Evolutionary conservation across 2,797 vertebrate genomes (phyloP), one percentile per base, ranked within the genome.

Genomic region (Phrynocephalus guinanensis): DNA sequence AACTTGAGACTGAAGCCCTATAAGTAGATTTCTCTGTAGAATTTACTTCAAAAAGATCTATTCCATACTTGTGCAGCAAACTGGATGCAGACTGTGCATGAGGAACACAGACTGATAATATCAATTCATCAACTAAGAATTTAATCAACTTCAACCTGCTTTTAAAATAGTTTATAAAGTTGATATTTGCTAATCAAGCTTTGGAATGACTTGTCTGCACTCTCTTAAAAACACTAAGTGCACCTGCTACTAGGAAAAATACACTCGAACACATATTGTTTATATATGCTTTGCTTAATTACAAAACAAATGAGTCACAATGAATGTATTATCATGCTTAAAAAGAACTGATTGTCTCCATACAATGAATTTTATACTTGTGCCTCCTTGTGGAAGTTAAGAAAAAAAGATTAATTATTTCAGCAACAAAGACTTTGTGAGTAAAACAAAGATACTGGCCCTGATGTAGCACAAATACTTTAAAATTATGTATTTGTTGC

Each of bases 1-100:
- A 93, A 93, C 93, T 92, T 86, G 84, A 92, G 88, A 93, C 93
- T 87, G 91, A 93, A 89, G 60, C 85, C 86, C 86, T 86, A 80
- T 84, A 79, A 83, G 80, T 94, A 67, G 78, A 73, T 67, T 80
- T 52, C 79, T 86, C 68, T 68, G 73, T 86, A 28, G 30, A 81
- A 73, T 81, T 73, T 82, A 75, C 79, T 75, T 94, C 89, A 91
- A 52, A 1, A 82, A 91, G 86, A 94, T 87, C 93, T 86, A 86
- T 88, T 28, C 84, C 71, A 18, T 33, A 73, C 28, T 73, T 94
- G 88, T 90, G 85, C 92, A 81, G 87, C 92, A 86, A 90, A 90
- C 91, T 15, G 77, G 79, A 68, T 60, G 73, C 77, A 85, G 93
- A 44, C 85, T 90, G 88, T 67, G 56, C 33, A 77, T 70, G 82